phyloP scores from a whole-genome alignment of 2,113 vertebrate genomes.

The Patagioenas fasciata region DNA sequence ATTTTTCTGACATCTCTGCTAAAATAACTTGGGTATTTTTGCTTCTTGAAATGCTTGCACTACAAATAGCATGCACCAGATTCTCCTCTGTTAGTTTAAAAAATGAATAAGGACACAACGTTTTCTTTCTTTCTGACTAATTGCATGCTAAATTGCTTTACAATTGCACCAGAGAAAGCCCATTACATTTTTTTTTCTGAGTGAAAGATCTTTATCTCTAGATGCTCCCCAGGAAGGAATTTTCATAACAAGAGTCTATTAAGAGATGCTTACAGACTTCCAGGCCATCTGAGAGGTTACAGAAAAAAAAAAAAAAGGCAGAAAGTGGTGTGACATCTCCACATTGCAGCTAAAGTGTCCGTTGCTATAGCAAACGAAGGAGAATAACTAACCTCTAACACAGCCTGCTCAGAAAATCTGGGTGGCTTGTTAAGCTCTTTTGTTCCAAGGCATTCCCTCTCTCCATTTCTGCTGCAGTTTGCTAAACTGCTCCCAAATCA shows the following conservation, averaged over 20 bases:
- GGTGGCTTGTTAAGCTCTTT: neutral
- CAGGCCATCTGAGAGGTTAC: neutral
- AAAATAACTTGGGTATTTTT: neutral
- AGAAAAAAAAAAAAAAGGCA: neutral
- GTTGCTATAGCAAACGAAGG: constrained; percentile 7
- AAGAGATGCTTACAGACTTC: neutral
- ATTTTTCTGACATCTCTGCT: neutral
- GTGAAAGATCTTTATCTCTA: neutral
- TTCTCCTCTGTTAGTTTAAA: neutral
- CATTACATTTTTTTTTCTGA: neutral
- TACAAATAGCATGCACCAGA: neutral
- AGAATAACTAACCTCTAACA: neutral
- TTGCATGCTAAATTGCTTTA: neutral
- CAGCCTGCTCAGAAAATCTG: neutral
- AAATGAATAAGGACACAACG: neutral
- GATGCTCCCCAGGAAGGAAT: neutral
- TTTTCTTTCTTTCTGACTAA: neutral
- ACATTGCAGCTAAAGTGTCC: neutral
- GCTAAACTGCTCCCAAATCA: neutral
- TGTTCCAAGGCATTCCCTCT: neutral
- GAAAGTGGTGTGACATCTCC: neutral
- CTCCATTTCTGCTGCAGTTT: neutral
- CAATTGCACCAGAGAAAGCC: neutral
- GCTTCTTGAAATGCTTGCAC: neutral
- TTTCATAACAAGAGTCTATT: neutral